Base-by-base conservation (phyloP, 2,888 invertebrate genomes). In the Dinocampus coccinellae region DNA sequence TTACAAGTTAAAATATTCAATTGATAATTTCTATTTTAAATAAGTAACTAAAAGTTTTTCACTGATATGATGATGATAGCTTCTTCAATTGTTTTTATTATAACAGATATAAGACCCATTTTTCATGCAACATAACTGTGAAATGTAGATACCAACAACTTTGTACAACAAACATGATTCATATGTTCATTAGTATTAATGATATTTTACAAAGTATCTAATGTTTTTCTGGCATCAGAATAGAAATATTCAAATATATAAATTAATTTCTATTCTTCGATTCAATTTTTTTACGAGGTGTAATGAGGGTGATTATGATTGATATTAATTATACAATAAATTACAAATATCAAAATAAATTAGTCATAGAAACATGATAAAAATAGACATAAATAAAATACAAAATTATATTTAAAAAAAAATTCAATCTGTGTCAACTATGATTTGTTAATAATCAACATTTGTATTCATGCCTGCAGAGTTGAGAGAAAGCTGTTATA, bases 121-220 rank as follows among this genome's bases (percentile, higher is more conserved):
- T 33, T 39, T 11, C 64, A 70, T 70, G 70, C 70, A 57, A 9
- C 39, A 69, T 29, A 62, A 63, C n/a, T 57, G 69, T 69, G 39
- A 39, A 36, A 69, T 20, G 22, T 66, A 42, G 47, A 70, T 10
- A 22, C 7, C n/a, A 52, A 47, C 6, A 47, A 42, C 39, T 55
- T 26, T 36, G 22, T 11, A 16, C n/a, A 57, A 39, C 53, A 47
- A 24, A 62, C 52, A 62, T 11, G 11, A 36, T 6, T 62, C 20
- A 36, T 20, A 1, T 60, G 34, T 29, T 11, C 9, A 60, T 20
- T 3, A 26, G 24, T 55, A 55, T 26, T 24, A 3, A 24, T 55
- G 11, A 11, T 55, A 55, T 13, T 3, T 47, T 7, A 47, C 16
- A 24, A 11, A 55, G 24, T 26, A 7, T 55, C 13, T 22, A 13